phyloP scores from a whole-genome alignment of 2,113 vertebrate genomes.

The Eulemur rufifrons region DNA sequence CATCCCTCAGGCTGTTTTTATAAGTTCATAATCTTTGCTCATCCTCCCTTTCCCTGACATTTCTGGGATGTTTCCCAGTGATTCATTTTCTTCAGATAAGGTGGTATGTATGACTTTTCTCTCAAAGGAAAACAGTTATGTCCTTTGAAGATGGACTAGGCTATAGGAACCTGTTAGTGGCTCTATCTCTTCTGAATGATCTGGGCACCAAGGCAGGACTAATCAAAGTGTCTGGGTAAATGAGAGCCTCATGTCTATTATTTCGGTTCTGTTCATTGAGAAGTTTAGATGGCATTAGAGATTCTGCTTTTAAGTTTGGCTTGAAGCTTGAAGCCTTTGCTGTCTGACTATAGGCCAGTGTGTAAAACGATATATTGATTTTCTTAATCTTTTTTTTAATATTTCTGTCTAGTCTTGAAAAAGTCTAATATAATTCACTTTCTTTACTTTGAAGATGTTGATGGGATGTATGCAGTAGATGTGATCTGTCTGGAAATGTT shows the following conservation, averaged over 20 bases:
- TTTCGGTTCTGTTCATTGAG: not conserved
- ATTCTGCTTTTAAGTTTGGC: not conserved
- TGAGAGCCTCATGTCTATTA: not conserved
- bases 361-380: not conserved
- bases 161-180: not conserved
- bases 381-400: not conserved
- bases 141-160: not conserved
- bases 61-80: not conserved
- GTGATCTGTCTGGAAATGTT: not conserved
- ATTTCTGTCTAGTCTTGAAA: not conserved
- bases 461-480: conserved; percentile 14
- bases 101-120: not conserved
- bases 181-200: not conserved
- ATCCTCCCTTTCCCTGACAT: not conserved
- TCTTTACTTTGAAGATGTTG: not conserved
- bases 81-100: not conserved
- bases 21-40: not conserved
- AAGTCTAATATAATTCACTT: conserved; percentile 34
- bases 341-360: not conserved
- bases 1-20: not conserved
- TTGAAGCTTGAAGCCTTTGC: not conserved
- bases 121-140: not conserved
- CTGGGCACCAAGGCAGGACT: not conserved
- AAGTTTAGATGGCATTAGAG: not conserved
- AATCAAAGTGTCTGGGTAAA: not conserved